Evolutionary conservation across 2,888 invertebrate species (phyloP), one percentile per base, ranked within the genome.

Genomic region (Agonopterix subpropinquella): DNA sequence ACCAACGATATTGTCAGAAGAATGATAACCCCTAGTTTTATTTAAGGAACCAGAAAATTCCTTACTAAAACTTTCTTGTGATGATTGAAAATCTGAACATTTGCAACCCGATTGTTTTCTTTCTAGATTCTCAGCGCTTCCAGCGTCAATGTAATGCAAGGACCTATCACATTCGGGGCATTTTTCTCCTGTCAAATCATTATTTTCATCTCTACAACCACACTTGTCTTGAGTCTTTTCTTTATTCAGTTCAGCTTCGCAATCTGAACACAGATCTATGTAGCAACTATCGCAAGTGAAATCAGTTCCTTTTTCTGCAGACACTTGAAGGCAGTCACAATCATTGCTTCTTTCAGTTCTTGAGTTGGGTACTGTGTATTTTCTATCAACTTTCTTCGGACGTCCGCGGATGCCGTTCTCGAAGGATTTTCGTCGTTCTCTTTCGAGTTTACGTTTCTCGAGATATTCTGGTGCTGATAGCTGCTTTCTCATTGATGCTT

Each of bases 401-500:
- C 92, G 86, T 9, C 89, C 89, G 62, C 91, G 77, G 43, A 90
- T 74, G 44, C 91, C 90, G 47, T 90, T 90, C 69, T 92, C 92
- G 47, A 85, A 88, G 1, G 92, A 91, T 67, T 91, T 91, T 58
- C 92, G 78, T 64, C 93, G 89, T 47, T 93, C 92, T 45, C 92
- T 87, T 61, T 93, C 93, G 48, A 93, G 89, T 70, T 95, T 95
- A 35, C 97, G 89, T 58, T 95, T 93, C 72, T 98, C 97, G 52
- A 97, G 87, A 77, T 98, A 98, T 61, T 97, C 96, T 0, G 97
- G 97, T 0, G 96, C 96, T 28, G 95, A 94, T 48, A 94, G 90
- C 62, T 94, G 94, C 62, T 94, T 93, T 54, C 94, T 91, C 70
- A 93, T 92, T 1, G 91, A 90, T 2, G 89, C 88, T 76, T 89